Evolutionary conservation across 2,888 invertebrate species (phyloP).

Genomic region (Caenorhabditis angaria): DNA sequence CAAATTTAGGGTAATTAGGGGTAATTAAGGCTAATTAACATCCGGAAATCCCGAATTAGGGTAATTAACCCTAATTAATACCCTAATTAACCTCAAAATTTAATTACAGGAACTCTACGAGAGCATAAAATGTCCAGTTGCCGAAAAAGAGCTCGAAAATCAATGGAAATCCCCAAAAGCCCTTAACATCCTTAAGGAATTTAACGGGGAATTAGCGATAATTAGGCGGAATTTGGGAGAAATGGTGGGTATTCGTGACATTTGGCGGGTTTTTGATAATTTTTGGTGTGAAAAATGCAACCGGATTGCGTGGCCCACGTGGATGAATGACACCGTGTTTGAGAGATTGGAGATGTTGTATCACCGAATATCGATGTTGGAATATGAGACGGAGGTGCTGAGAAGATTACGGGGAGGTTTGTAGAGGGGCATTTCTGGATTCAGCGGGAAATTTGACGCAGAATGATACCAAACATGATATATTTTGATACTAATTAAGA

Average conservation of each 20-base stretch:
- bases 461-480: not conserved
- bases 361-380: constrained; percentile 52
- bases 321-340: constrained; percentile 64
- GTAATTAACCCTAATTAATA: too few relatives aligned
- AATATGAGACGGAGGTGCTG: constrained; percentile 57
- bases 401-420: constrained; percentile 65
- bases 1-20: too few relatives aligned
- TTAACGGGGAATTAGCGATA: constrained; percentile 49
- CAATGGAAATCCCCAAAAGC: constrained; percentile 40
- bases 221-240: constrained; percentile 45
- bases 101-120: constrained; percentile 65
- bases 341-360: constrained; percentile 55
- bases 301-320: constrained; percentile 58
- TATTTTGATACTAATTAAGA: not conserved
- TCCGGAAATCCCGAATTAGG: too few relatives aligned
- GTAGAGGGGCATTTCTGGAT: not conserved
- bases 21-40: too few relatives aligned
- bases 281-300: constrained; percentile 61
- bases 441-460: not conserved
- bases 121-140: constrained; percentile 56
- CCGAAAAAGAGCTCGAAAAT: constrained; percentile 50
- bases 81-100: too few relatives aligned
- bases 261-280: constrained; percentile 66
- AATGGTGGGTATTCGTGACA: constrained; percentile 48
- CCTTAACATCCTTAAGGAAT: constrained; percentile 46